phyloP scores from a whole-genome alignment of 2,797 vertebrate genomes.

The Falco cherrug region DNA sequence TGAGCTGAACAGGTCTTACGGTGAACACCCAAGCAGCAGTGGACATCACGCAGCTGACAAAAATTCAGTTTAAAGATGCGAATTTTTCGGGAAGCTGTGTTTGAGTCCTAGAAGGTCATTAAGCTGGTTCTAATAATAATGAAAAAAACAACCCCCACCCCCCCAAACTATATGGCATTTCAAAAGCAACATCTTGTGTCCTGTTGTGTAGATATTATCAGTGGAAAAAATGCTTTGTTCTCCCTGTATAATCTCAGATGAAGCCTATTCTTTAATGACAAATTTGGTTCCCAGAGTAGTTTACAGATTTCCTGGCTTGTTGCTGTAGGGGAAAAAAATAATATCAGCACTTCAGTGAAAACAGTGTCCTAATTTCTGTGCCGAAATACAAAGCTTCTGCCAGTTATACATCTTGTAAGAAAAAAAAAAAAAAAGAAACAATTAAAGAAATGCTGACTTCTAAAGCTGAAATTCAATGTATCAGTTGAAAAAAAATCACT shows the following conservation, averaged over 20 bases:
- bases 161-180: neutral
- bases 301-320: neutral
- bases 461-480: constrained; percentile 13
- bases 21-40: neutral
- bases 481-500: neutral
- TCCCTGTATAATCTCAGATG: neutral
- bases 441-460: constrained; percentile 1
- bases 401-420: neutral
- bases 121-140: neutral
- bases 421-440: neutral
- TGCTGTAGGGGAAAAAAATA: neutral
- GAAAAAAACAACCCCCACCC: neutral
- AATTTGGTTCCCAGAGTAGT: neutral
- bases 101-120: neutral
- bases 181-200: constrained; percentile 11
- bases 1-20: neutral
- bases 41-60: neutral
- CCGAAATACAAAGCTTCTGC: constrained; percentile 27
- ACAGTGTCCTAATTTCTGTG: neutral
- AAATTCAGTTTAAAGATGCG: neutral
- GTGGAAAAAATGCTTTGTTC: constrained; percentile 7
- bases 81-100: neutral
- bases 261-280: neutral
- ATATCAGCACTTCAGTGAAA: neutral
- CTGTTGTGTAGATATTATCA: neutral